Evolutionary conservation across 1,140 invertebrate species (phyloP).

Genomic region (Scaptomyza montana): DNA sequence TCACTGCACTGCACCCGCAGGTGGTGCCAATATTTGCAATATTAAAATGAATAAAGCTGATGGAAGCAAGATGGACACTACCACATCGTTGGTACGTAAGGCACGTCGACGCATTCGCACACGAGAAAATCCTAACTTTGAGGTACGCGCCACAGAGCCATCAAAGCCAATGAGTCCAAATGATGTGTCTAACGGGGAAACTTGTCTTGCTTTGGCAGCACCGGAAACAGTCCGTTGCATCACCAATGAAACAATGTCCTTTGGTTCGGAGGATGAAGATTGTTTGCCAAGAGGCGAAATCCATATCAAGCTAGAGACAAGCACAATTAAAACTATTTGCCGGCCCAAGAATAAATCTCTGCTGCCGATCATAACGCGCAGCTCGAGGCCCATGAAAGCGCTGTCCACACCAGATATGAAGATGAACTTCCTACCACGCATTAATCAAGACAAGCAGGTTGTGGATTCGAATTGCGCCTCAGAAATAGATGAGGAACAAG

Average conservation of each 20-base stretch:
- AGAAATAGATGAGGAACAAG: background rate
- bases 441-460: conserved; percentile 24
- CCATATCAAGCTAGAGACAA: conserved; percentile 52
- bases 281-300: conserved; percentile 40
- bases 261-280: conserved; percentile 39
- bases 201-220: background rate
- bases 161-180: background rate
- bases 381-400: conserved; percentile 33
- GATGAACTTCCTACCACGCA: conserved; percentile 22
- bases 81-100: conserved; percentile 53
- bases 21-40: conserved; percentile 33
- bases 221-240: background rate
- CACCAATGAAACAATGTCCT: background rate
- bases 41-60: conserved; percentile 48
- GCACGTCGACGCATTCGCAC: conserved; percentile 55
- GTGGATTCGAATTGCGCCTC: conserved; percentile 21
- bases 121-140: conserved; percentile 39
- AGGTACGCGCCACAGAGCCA: conserved; percentile 18
- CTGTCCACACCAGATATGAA: conserved; percentile 41
- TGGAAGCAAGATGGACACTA: conserved; percentile 35
- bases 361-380: conserved; percentile 1
- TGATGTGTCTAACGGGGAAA: background rate
- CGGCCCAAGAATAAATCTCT: conserved; percentile 28
- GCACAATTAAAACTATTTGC: conserved; percentile 37
- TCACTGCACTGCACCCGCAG: conserved; percentile 32